Evolutionary conservation across 2,888 invertebrate species (phyloP).

Genomic region (Megamerina dolium): DNA sequence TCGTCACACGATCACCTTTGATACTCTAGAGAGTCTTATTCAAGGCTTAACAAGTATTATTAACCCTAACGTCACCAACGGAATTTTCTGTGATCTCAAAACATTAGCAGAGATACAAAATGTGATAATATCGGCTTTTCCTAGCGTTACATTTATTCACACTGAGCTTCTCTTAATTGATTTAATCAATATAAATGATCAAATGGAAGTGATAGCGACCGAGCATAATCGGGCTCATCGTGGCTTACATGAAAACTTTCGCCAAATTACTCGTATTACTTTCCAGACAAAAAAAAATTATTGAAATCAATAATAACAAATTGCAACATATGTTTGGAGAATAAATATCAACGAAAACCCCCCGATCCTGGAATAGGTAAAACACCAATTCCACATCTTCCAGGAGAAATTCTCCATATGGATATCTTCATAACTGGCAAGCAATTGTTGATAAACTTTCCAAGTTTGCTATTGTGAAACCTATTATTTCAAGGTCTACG

Average conservation of each 20-base stretch:
- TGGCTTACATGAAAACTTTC: too few relatives aligned
- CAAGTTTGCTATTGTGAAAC: slow-evolving; percentile 7
- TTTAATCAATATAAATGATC: too few relatives aligned
- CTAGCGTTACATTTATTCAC: too few relatives aligned
- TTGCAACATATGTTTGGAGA: slow-evolving; percentile 14
- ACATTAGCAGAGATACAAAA: slow-evolving; percentile 6
- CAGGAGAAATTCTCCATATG: too few relatives aligned
- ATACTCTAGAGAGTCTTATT: not conserved
- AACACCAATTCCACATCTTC: too few relatives aligned
- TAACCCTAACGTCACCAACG: slow-evolving; percentile 10
- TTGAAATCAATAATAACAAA: slow-evolving; percentile 10
- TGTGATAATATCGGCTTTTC: too few relatives aligned
- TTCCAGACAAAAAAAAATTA: slow-evolving; percentile 11
- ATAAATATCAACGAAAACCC: too few relatives aligned
- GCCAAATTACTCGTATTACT: slow-evolving; percentile 12
- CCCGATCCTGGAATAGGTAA: too few relatives aligned
- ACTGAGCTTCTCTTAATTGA: too few relatives aligned
- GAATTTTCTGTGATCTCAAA: too few relatives aligned
- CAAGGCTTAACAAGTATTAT: slow-evolving; percentile 3
- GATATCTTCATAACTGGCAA: slow-evolving; percentile 7
- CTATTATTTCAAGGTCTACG: slow-evolving; percentile 10
- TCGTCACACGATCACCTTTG: too few relatives aligned
- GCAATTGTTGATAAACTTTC: slow-evolving; percentile 12
- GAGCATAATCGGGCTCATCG: too few relatives aligned
- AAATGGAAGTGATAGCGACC: slow-evolving; percentile 11